A percentile compares a stretch with the other conserved stretches of the same genome.
These are phyloP conservation scores for Diprion similis DNA, from an alignment of 1,140 invertebrate species.

Conservation along the genomic window DNA sequence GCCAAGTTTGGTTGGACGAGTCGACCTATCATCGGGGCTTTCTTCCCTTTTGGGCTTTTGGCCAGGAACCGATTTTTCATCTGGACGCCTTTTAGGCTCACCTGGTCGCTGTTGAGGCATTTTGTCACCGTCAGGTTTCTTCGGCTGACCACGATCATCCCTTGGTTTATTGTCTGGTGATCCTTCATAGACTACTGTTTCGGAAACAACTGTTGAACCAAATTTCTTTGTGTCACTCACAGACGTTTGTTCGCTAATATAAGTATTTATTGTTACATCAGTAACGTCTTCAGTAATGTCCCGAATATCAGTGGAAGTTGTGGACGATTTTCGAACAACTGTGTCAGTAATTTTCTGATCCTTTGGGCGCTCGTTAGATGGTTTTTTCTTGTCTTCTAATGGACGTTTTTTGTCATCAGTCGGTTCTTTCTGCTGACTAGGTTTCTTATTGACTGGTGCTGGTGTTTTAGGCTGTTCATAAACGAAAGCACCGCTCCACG, in stretches of 20 bases:
- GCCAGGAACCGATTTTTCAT: conserved; percentile 15
- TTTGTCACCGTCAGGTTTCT: conserved; percentile 8
- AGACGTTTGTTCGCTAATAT: conserved; percentile 12
- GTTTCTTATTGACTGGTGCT: background rate
- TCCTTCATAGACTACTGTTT: conserved; percentile 22
- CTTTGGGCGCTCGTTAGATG: background rate
- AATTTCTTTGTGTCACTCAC: conserved; percentile 17
- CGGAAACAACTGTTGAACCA: conserved; percentile 22
- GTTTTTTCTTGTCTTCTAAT: background rate
- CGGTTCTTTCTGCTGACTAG: background rate
- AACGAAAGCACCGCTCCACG: conserved; percentile 16
- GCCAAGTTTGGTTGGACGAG: conserved; percentile 36
- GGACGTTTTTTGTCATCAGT: background rate
- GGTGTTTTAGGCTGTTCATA: conserved; percentile 45
- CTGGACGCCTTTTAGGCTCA: conserved; percentile 6
- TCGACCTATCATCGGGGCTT: conserved; percentile 27
- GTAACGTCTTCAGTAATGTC: background rate
- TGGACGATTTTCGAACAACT: background rate
- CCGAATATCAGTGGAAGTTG: background rate
- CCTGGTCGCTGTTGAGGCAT: background rate
- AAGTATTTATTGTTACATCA: background rate
- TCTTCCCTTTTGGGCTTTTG: conserved; percentile 27
- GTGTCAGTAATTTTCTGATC: conserved; percentile 24
- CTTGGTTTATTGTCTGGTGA: conserved; percentile 17
- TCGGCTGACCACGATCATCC: background rate